Conservation (phyloP, 2,113 vertebrate genomes). For the Rhynchomys soricoides region DNA sequence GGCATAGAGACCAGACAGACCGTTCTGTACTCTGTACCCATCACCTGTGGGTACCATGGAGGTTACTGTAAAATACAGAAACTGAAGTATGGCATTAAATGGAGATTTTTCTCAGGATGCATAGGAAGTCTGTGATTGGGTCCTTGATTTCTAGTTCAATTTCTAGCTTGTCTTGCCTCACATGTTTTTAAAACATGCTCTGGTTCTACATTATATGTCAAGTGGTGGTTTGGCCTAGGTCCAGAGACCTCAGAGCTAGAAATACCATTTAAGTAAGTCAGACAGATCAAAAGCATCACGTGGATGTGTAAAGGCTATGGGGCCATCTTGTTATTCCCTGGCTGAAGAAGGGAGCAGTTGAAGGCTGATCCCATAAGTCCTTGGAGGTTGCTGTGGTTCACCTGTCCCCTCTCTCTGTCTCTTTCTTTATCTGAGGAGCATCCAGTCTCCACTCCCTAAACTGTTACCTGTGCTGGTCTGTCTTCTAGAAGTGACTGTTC, state of each 20-base stretch:
- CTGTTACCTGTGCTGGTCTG: not conserved
- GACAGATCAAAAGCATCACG: not conserved
- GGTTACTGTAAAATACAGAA: not conserved
- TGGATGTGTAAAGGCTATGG: not conserved
- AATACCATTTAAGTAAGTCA: conserved; percentile 26
- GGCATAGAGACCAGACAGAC: too few relatives aligned
- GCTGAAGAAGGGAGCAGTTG: not conserved
- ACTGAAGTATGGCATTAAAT: not conserved
- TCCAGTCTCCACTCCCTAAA: not conserved
- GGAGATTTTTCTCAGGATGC: not conserved
- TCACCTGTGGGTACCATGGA: not conserved
- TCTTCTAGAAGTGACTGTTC: not conserved
- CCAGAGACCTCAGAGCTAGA: not conserved
- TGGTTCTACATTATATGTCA: conserved; percentile 5
- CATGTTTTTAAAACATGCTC: conserved; percentile 13
- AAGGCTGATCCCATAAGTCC: not conserved
- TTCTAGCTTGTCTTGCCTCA: not conserved
- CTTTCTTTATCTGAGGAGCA: not conserved
- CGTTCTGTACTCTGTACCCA: not conserved
- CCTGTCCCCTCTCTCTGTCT: not conserved
- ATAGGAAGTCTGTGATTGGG: not conserved
- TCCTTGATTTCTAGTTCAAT: not conserved
- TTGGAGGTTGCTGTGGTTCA: not conserved
- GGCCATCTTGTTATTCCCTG: not conserved
- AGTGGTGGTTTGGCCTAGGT: not conserved